Conservation (phyloP, 2,888 invertebrate genomes). For the Dryomyza anilis region DNA sequence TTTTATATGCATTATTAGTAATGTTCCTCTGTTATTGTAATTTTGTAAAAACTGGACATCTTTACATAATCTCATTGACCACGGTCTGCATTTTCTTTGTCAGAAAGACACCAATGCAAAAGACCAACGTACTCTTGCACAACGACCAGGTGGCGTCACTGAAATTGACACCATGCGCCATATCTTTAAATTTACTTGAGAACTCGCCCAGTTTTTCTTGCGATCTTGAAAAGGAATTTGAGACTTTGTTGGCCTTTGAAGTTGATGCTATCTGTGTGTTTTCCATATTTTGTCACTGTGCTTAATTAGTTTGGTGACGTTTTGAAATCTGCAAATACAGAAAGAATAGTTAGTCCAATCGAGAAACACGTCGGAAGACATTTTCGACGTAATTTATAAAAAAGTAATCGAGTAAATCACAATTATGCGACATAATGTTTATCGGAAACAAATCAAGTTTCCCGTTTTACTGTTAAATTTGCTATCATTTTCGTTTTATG, state of each 20-base stretch:
- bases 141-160: constrained; percentile 39
- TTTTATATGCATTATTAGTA: background rate
- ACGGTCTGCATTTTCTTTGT: constrained; percentile 44
- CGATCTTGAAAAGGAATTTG: background rate
- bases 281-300: constrained; percentile 11
- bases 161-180: constrained; percentile 28
- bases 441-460: no score
- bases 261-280: background rate
- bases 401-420: no score
- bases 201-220: background rate
- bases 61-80: constrained; percentile 42
- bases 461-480: no score
- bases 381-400: no score
- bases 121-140: constrained; percentile 43
- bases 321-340: no score
- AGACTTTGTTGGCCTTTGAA: background rate
- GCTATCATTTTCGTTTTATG: no score
- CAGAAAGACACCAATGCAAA: constrained; percentile 45
- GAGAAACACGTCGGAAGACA: no score
- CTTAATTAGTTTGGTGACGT: background rate
- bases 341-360: no score
- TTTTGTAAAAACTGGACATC: no score
- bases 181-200: constrained; percentile 8
- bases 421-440: no score
- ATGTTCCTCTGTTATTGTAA: background rate